These are phyloP conservation scores for Chymomyza procnemis DNA, from an alignment of 2,888 invertebrate genomes.

Conservation along the genomic window DNA sequence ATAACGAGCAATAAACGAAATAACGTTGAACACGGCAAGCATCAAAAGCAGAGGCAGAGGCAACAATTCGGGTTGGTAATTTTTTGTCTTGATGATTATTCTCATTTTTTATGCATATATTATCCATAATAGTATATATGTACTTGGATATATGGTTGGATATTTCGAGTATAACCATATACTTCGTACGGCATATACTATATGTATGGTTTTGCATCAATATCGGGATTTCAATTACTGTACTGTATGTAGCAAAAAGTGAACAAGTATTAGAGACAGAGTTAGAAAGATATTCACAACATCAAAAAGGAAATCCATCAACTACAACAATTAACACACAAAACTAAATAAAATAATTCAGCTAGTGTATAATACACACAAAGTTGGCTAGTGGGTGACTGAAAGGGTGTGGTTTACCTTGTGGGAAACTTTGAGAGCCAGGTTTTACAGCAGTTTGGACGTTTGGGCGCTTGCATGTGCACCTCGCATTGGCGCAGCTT, in stretches of 20 bases:
- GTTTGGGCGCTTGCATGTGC: conserved; percentile 88
- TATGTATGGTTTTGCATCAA: conserved; percentile 53
- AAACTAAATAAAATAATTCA: conserved; percentile 51
- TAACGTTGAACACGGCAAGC: conserved; percentile 54
- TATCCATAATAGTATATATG: neutral
- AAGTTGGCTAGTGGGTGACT: too few species aligned
- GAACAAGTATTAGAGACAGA: conserved; percentile 54
- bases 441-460: conserved; percentile 93
- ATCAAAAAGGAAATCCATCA: conserved; percentile 79
- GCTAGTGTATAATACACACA: conserved; percentile 8
- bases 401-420: conserved; percentile 78
- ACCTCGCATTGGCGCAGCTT: conserved; percentile 94
- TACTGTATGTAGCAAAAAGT: conserved; percentile 48
- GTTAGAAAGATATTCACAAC: conserved; percentile 75
- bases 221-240: conserved; percentile 29
- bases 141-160: conserved; percentile 12
- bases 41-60: conserved; percentile 48
- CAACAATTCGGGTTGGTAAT: conserved; percentile 60
- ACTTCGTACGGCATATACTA: neutral
- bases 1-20: conserved; percentile 62
- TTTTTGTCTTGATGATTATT: conserved; percentile 17
- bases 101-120: conserved; percentile 22
- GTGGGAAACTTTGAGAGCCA: conserved; percentile 98
- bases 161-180: conserved; percentile 21
- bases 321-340: conserved; percentile 58